These are phyloP conservation scores for Carpatolechia fugitivella DNA, from an alignment of 2,888 invertebrate species.

Conservation along the genomic window DNA sequence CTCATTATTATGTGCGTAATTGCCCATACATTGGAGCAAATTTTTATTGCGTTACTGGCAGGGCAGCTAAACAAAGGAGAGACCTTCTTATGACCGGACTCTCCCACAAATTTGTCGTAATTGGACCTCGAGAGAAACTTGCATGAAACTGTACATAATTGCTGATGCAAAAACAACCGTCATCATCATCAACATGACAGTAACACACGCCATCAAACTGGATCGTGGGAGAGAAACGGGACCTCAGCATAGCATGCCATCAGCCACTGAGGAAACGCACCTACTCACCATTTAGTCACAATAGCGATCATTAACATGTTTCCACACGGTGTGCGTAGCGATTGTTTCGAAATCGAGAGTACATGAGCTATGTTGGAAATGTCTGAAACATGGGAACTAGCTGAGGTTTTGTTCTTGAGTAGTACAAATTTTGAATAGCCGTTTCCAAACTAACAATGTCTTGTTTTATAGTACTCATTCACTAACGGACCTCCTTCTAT, in stretches of 20 bases:
- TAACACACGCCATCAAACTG: slow-evolving; percentile 68
- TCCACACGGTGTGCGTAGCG: slow-evolving; percentile 66
- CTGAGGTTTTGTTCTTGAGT: slow-evolving; percentile 13
- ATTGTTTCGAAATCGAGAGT: slow-evolving; percentile 75
- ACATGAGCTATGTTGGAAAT: slow-evolving; percentile 30
- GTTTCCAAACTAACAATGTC: slow-evolving; percentile 15
- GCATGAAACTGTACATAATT: slow-evolving; percentile 72
- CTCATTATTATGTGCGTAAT: slow-evolving; percentile 55
- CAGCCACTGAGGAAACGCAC: slow-evolving; percentile 61
- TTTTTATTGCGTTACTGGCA: slow-evolving; percentile 50
- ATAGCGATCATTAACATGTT: slow-evolving; percentile 68
- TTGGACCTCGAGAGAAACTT: slow-evolving; percentile 69
- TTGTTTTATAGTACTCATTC: slow-evolving; percentile 7
- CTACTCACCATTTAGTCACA: slow-evolving; percentile 55
- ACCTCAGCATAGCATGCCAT: slow-evolving; percentile 53
- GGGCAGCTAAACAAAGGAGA: slow-evolving; percentile 61
- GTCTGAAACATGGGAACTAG: slow-evolving; percentile 23
- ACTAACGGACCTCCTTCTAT: slow-evolving; percentile 6
- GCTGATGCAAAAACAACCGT: slow-evolving; percentile 71
- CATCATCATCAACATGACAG: slow-evolving; percentile 67
- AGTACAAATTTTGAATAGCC: slow-evolving; percentile 16
- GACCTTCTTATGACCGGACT: slow-evolving; percentile 50
- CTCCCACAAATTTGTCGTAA: slow-evolving; percentile 70
- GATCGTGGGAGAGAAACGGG: slow-evolving; percentile 77
- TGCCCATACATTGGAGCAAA: slow-evolving; percentile 44